These are phyloP conservation scores for Calyptomena viridis DNA, from an alignment of 2,113 vertebrate species.

Conservation along the genomic window DNA sequence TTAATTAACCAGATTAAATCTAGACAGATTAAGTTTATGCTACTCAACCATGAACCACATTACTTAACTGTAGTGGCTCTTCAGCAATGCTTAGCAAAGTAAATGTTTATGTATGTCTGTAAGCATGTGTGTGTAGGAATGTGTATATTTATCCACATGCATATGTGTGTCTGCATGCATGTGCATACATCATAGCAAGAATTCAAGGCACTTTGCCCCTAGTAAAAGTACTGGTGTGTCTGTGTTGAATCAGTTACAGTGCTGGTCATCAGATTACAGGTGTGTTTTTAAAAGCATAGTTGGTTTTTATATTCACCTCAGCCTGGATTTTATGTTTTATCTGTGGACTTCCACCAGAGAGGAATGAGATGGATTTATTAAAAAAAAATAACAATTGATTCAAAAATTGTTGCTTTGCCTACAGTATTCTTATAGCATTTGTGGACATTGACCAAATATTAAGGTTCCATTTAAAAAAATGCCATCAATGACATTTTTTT, in stretches of 20 bases:
- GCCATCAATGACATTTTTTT: conserved; percentile 32
- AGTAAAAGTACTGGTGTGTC: not conserved
- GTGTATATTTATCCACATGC: not conserved
- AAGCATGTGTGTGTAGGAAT: not conserved
- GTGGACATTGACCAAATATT: conserved; percentile 62
- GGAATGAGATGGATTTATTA: not conserved
- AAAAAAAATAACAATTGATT: conserved; percentile 15
- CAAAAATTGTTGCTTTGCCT: conserved; percentile 48
- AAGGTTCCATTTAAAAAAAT: conserved; percentile 66
- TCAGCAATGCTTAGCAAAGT: not conserved
- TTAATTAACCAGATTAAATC: not conserved
- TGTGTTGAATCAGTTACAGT: not conserved
- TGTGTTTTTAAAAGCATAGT: not conserved
- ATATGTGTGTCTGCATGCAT: not conserved
- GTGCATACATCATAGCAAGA: not conserved
- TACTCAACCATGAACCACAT: not conserved
- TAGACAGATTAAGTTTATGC: not conserved
- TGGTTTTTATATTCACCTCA: not conserved
- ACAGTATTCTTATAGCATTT: conserved; percentile 28
- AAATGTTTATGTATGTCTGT: not conserved
- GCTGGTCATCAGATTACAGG: not conserved
- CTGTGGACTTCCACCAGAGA: not conserved
- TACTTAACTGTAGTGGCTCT: not conserved
- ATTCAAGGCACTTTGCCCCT: not conserved
- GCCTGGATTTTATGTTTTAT: not conserved